A percentile compares a stretch with the other conserved stretches of the same genome.
Conservation (phyloP, 1,140 invertebrate genomes). For the Augochlora pura region DNA sequence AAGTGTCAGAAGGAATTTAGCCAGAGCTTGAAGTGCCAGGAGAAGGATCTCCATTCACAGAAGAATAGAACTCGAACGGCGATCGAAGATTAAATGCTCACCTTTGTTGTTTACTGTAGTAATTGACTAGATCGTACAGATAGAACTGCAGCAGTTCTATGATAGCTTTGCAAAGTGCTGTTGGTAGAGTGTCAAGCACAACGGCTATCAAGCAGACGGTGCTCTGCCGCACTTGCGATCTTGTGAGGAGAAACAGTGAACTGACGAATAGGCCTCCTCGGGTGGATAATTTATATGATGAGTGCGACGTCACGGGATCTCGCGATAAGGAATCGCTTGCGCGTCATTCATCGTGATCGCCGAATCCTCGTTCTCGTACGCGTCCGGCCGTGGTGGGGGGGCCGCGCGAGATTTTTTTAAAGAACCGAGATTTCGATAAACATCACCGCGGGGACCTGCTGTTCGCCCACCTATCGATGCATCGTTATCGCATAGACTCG, state of each 20-base stretch:
- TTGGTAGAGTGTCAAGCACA: no score
- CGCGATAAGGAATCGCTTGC: constrained; percentile 42
- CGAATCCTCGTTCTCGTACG: constrained; percentile 11
- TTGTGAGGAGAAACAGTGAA: constrained; percentile 30
- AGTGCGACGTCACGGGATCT: constrained; percentile 53
- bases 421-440: constrained; percentile 35
- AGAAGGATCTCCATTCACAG: not conserved
- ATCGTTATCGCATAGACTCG: constrained; percentile 3
- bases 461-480: constrained; percentile 8
- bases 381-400: not conserved
- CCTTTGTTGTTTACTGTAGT: constrained; percentile 52
- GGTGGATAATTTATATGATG: constrained; percentile 65
- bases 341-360: constrained; percentile 54
- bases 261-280: constrained; percentile 38
- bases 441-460: not conserved
- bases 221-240: constrained; percentile 35
- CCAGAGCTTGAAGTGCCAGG: no score
- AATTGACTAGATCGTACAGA: constrained; percentile 54
- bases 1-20: no score
- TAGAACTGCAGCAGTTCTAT: constrained; percentile 58
- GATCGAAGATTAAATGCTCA: constrained; percentile 16
- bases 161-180: not conserved
- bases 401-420: not conserved
- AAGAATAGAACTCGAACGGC: not conserved
- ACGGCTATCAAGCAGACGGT: not conserved